Evolutionary conservation across 2,888 invertebrate genomes (phyloP), one percentile per base, ranked within the genome.

Genomic region (Busseola fusca): DNA sequence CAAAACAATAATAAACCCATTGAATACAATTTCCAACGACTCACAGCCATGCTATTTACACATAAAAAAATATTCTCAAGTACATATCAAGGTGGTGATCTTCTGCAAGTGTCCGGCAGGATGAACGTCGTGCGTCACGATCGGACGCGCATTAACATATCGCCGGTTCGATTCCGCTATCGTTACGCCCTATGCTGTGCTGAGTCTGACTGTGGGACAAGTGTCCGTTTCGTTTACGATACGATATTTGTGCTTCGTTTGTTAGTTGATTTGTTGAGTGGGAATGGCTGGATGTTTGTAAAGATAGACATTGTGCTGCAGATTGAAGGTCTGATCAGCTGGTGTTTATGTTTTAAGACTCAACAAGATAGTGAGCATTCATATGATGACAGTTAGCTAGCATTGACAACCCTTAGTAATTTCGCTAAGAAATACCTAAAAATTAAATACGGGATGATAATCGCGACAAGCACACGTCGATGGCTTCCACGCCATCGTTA

Each of bases 111-210:
- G 93, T 93, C 92, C 87, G 77, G 85, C 84, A 82, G 90, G 90
- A 89, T 90, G 93, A 90, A 88, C 93, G 93, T 94, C 95, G 95
- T 95, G 95, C 92, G 92, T 94, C 95, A 95, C 95, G 95, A 94
- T 94, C 93, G 91, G 93, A 93, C 91, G 91, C 87, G 90, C 91
- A 95, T 95, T 95, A 91, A 92, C 94, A 95, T 95, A 95, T 94
- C 94, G 91, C 91, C 87, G 91, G 87, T 92, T 92, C 91, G 93
- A 94, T 94, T 93, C 91, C 89, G 88, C 90, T 92, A 92, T 91
- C 91, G 86, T 87, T 88, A 87, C 87, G 87, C 82, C 79, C 75
- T 81, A 80, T 78, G 74, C 80, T 82, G 83, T 82, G 79, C 76
- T 72, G 59, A 64, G 64, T 72, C 56, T 72, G 71, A 72, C 84